Conservation (phyloP, 1,140 invertebrate genomes). For the Phthorimaea operculella region DNA sequence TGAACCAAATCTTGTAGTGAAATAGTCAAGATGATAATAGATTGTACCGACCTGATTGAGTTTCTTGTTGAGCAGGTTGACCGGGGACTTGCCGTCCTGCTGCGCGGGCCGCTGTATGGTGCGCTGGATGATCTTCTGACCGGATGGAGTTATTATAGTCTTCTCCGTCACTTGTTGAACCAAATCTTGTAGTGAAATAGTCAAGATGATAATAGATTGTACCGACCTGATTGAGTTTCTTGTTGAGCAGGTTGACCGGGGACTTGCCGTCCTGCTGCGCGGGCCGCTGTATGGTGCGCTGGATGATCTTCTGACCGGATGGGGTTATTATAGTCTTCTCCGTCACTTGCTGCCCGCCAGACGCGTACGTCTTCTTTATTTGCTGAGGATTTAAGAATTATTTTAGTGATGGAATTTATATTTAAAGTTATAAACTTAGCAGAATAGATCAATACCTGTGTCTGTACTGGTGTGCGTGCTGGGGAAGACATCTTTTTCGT, state of each 20-base stretch:
- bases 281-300: conserved; percentile 58
- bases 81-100: conserved; percentile 40
- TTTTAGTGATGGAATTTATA: too few relatives aligned
- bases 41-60: conserved; percentile 44
- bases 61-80: conserved; percentile 58
- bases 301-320: conserved; percentile 62
- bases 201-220: conserved; percentile 2
- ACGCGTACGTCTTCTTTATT: conserved; percentile 41
- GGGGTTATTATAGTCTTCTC: conserved; percentile 66
- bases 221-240: conserved; percentile 53
- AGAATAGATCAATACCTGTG: neutral
- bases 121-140: conserved; percentile 50
- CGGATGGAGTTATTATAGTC: conserved; percentile 62
- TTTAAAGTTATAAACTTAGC: too few relatives aligned
- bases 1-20: too few relatives aligned
- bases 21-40: too few relatives aligned
- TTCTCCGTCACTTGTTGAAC: conserved; percentile 60
- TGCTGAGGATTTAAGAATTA: conserved; percentile 8
- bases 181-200: too few relatives aligned
- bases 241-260: conserved; percentile 53
- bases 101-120: conserved; percentile 31
- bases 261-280: conserved; percentile 33
- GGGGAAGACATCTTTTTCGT: conserved; percentile 32
- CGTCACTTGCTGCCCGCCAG: conserved; percentile 32
- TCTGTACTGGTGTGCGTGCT: conserved; percentile 14